phyloP scores from a whole-genome alignment of 2,888 invertebrate genomes.

The Diarsia brunnea region DNA sequence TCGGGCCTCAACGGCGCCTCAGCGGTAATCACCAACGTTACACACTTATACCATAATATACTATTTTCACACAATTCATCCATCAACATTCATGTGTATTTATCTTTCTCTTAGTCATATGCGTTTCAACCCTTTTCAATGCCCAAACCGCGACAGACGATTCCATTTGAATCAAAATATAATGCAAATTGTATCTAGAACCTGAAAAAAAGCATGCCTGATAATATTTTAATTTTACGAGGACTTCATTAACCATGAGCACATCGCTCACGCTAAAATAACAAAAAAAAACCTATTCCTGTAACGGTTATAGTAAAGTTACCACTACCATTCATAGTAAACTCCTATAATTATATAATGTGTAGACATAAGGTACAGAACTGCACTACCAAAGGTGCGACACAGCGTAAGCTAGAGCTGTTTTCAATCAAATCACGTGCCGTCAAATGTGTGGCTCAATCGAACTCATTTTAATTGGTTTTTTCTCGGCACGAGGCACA shows the following conservation, averaged over 20 bases:
- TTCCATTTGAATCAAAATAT: background rate
- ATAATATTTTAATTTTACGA: too few species aligned
- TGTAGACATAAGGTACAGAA: too few species aligned
- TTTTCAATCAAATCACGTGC: constrained; percentile 15
- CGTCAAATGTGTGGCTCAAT: constrained; percentile 29
- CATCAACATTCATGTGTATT: background rate
- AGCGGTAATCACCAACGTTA: too few species aligned
- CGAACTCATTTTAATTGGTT: constrained; percentile 25
- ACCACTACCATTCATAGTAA: background rate
- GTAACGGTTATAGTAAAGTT: background rate
- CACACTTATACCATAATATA: too few species aligned
- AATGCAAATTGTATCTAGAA: background rate
- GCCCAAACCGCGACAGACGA: too few species aligned
- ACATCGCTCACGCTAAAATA: too few species aligned
- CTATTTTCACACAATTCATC: background rate
- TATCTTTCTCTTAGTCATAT: background rate
- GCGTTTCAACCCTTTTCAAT: background rate
- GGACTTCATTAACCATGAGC: too few species aligned
- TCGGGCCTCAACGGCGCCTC: too few species aligned
- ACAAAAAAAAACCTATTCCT: too few species aligned
- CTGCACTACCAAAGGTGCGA: background rate
- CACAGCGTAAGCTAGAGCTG: constrained; percentile 14
- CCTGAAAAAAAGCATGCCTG: too few species aligned
- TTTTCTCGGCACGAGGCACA: constrained; percentile 14
- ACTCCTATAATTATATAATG: too few species aligned